Conservation (phyloP, 2,888 invertebrate genomes). For the Ennomos fuscantarius region DNA sequence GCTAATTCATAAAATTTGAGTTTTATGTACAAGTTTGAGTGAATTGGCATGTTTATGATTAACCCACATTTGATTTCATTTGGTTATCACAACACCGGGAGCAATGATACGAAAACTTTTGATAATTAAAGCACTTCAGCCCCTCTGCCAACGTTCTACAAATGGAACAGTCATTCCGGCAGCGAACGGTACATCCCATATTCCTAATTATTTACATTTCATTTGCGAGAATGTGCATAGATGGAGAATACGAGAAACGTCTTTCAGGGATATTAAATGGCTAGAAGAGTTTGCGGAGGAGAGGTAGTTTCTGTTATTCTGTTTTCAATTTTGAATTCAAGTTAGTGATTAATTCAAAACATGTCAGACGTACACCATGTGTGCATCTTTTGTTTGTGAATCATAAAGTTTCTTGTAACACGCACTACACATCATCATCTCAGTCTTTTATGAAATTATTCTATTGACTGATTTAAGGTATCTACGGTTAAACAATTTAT, state of each 20-base stretch:
- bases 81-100: constrained; percentile 36
- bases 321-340: background rate
- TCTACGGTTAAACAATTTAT: too few species aligned
- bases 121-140: constrained; percentile 51
- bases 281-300: constrained; percentile 13
- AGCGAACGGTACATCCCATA: constrained; percentile 50
- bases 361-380: too few species aligned
- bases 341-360: too few species aligned
- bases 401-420: too few species aligned
- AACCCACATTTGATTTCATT: constrained; percentile 28
- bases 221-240: constrained; percentile 61
- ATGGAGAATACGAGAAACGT: constrained; percentile 38
- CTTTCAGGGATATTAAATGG: constrained; percentile 12
- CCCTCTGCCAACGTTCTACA: constrained; percentile 44
- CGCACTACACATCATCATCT: too few species aligned
- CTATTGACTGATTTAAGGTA: too few species aligned
- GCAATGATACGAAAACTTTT: constrained; percentile 59
- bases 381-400: too few species aligned
- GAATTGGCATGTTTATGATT: background rate
- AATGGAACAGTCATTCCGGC: constrained; percentile 45
- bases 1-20: too few species aligned
- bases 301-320: background rate
- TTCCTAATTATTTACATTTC: constrained; percentile 69
- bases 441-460: too few species aligned
- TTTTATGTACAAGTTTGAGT: too few species aligned